Evolutionary conservation across 92 coral and sea anemone genomes (phyloP).

Genomic region (Pocillopora meandrina): DNA sequence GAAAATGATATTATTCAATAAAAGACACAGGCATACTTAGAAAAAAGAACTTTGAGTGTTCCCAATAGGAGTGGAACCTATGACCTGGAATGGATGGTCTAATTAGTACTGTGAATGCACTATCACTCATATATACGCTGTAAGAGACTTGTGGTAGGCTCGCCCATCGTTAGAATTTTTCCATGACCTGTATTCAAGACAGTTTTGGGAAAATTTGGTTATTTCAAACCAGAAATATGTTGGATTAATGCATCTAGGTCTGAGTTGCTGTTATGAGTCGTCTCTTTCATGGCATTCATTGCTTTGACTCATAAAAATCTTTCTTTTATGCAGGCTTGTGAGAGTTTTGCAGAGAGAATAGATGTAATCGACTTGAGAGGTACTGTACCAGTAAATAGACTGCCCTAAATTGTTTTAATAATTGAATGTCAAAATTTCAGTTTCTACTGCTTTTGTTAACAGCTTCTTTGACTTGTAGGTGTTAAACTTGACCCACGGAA

Average conservation of each 20-base stretch:
- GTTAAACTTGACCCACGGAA: slow-evolving; percentile 79
- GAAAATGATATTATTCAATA: too few relatives aligned
- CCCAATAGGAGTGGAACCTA: too few relatives aligned
- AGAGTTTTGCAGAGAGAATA: slow-evolving; percentile 77
- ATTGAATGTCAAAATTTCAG: not conserved
- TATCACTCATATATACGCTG: too few relatives aligned
- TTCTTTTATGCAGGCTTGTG: slow-evolving; percentile 77
- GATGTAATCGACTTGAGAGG: slow-evolving; percentile 92
- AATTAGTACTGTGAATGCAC: too few relatives aligned
- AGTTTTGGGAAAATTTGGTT: too few relatives aligned
- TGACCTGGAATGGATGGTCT: too few relatives aligned
- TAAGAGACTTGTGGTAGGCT: too few relatives aligned
- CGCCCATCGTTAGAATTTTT: too few relatives aligned
- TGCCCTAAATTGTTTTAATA: not conserved
- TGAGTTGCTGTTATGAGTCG: not conserved
- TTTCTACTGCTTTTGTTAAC: not conserved
- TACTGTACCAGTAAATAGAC: not conserved
- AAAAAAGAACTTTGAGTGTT: too few relatives aligned
- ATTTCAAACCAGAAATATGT: too few relatives aligned
- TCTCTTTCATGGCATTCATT: not conserved
- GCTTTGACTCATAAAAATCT: not conserved
- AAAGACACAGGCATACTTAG: too few relatives aligned
- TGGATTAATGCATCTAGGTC: not conserved
- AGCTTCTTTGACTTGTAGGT: slow-evolving; percentile 44
- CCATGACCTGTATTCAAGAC: too few relatives aligned